Base-by-base conservation (phyloP, 1,140 invertebrate species). In the Ditylenchus dipsaci region DNA sequence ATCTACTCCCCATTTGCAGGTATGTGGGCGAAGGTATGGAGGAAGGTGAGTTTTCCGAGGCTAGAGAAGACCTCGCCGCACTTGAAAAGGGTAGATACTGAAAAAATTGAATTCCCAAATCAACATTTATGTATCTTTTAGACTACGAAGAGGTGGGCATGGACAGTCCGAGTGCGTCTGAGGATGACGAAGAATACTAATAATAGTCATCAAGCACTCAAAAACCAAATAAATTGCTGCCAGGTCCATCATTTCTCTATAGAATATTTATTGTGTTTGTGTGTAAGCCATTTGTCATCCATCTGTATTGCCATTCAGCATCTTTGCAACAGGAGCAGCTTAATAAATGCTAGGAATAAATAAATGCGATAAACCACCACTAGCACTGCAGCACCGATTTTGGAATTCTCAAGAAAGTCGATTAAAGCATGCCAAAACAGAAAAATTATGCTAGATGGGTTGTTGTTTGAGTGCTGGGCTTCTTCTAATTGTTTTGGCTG, bases 1-100 rank as follows among this genome's bases (percentile, higher is more conserved):
- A n/a, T n/a, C n/a, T n/a, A n/a, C n/a, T 11, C 11, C 33, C 33
- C 3, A 38, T 5, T 30, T 67, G 26, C 21, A 68, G 66, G 66
- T 68, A 70, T 67, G 68, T 70, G 27, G 89, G 89, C 68, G 90
- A 91, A 86, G 90, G 90, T 80, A 90, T 91, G 89, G 89, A 91
- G 83, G 89, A 90, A 82, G 89, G 89, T 53, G 90, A 90, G 83
- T 91, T 91, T 85, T 89, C 88, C 0, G 90, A 91, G 83, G 90
- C 90, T 59, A 88, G 90, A 77, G 90, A 91, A 84, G 90, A 91
- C 87, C 84, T 91, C 77, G 90, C 90, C 7, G 74, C 74, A 15
- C 43, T 75, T 27, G 74, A 75, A 56, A 71, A 69, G 30, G 73
- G 49, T 53, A 7, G 3, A 26, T 53, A 53, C 15, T 53, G 15